A percentile compares a stretch with the other conserved stretches of the same genome.
These are phyloP conservation scores for Drosophila vallismaia DNA, from an alignment of 2,888 invertebrate genomes.

Conservation along the genomic window DNA sequence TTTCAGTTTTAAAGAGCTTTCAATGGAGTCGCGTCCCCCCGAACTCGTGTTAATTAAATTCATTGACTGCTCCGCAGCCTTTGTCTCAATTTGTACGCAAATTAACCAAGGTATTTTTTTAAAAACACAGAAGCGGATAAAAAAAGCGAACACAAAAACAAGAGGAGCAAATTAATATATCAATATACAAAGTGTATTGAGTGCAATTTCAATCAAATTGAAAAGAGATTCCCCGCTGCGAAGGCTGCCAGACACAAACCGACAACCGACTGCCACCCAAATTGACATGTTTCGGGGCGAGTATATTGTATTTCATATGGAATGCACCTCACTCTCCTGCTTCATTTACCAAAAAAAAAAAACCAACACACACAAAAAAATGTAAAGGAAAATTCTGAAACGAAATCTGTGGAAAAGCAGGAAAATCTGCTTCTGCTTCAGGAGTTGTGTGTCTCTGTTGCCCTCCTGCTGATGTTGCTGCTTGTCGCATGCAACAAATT, in stretches of 20 bases:
- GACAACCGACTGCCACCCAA: constrained; percentile 50
- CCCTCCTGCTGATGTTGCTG: constrained; percentile 45
- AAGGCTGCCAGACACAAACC: constrained; percentile 57
- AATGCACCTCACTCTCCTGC: constrained; percentile 23
- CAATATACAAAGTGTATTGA: constrained; percentile 74
- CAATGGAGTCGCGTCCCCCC: constrained; percentile 8
- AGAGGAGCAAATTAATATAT: constrained; percentile 73
- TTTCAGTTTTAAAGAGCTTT: constrained; percentile 18
- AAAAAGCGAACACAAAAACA: constrained; percentile 23
- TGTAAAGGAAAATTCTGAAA: constrained; percentile 71
- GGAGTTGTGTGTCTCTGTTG: constrained; percentile 53
- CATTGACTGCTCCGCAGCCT: constrained; percentile 40
- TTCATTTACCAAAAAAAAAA: constrained; percentile 12
- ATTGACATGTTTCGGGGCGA: constrained; percentile 71
- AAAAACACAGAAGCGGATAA: constrained; percentile 26
- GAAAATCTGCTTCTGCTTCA: constrained; percentile 39
- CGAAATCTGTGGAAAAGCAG: constrained; percentile 70
- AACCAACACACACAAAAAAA: constrained; percentile 12
- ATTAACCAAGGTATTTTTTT: constrained; percentile 69
- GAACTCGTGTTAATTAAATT: constrained; percentile 45
- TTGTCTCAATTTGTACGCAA: constrained; percentile 70
- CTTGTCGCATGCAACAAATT: constrained; percentile 81
- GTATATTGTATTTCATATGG: constrained; percentile 37
- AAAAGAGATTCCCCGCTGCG: constrained; percentile 67
- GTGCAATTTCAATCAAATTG: constrained; percentile 75